A percentile compares a stretch with the other conserved stretches of the same genome.
phyloP scores from a whole-genome alignment of 2,888 invertebrate species.

The Mystacides longicornis region DNA sequence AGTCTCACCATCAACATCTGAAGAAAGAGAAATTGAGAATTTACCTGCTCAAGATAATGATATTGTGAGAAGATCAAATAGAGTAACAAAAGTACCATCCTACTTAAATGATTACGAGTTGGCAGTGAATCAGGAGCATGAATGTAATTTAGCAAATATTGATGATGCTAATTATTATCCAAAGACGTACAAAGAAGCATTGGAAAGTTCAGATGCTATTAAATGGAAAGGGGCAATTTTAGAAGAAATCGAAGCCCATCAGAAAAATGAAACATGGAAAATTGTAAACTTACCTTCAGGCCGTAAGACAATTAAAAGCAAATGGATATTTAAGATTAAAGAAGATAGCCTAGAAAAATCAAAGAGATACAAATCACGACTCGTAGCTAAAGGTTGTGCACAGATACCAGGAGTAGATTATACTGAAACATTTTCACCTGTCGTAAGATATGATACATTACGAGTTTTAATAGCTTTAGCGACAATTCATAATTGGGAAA shows the following conservation, averaged over 20 bases:
- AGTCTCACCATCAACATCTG: no score
- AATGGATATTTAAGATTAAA: conserved; percentile 2
- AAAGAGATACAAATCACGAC: neutral
- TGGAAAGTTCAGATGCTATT: neutral
- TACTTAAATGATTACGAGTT: neutral
- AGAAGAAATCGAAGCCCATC: neutral
- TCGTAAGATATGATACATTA: conserved; percentile 1
- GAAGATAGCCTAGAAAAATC: neutral
- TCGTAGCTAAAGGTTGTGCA: conserved; percentile 1
- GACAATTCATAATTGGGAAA: neutral
- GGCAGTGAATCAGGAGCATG: neutral
- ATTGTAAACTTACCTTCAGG: neutral
- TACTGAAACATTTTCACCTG: conserved; percentile 4
- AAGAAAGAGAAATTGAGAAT: neutral
- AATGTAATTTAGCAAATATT: neutral
- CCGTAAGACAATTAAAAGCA: neutral
- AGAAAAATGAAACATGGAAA: neutral
- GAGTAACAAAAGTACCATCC: neutral
- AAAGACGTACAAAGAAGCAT: neutral
- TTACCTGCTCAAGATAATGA: neutral
- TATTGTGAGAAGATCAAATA: neutral
- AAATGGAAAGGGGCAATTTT: neutral
- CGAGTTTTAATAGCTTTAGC: conserved; percentile 1
- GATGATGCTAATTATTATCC: neutral
- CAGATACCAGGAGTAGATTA: neutral